phyloP scores from a whole-genome alignment of 2,888 invertebrate genomes.

The Shargacucullia verbasci region DNA sequence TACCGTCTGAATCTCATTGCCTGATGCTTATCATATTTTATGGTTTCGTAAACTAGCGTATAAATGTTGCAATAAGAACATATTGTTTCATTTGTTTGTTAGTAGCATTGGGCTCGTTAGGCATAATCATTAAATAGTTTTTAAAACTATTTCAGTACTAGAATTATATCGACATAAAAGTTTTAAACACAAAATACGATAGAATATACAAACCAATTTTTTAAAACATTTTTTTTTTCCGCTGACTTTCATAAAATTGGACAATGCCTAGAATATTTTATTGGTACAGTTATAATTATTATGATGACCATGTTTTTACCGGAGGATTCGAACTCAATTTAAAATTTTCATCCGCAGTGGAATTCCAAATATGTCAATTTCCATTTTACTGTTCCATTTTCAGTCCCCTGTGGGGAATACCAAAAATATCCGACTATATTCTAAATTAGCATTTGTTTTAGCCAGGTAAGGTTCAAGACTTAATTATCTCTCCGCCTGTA shows the following conservation, averaged over 20 bases:
- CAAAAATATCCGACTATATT: slow-evolving; percentile 46
- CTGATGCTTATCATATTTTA: slow-evolving; percentile 86
- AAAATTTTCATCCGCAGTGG: slow-evolving; percentile 52
- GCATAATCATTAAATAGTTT: slow-evolving; percentile 1
- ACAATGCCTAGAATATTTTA: slow-evolving; percentile 34
- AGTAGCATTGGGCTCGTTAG: slow-evolving; percentile 17
- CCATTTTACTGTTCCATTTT: slow-evolving; percentile 46
- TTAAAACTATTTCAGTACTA: neutral
- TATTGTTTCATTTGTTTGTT: slow-evolving; percentile 67
- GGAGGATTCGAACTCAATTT: slow-evolving; percentile 52
- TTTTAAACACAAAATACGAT: neutral
- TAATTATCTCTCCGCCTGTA: slow-evolving; percentile 23
- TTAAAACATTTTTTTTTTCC: slow-evolving; percentile 3
- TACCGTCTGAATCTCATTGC: slow-evolving; percentile 80
- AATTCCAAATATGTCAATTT: slow-evolving; percentile 51
- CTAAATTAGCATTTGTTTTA: slow-evolving; percentile 23
- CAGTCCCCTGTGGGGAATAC: slow-evolving; percentile 21
- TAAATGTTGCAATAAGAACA: slow-evolving; percentile 75
- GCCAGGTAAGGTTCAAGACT: slow-evolving; percentile 9
- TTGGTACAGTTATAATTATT: slow-evolving; percentile 40
- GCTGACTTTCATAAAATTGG: slow-evolving; percentile 8
- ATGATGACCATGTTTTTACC: slow-evolving; percentile 37
- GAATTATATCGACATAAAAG: too few species aligned
- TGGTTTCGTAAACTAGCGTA: slow-evolving; percentile 77
- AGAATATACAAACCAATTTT: neutral